Evolutionary conservation across 2,888 invertebrate species (phyloP).

Genomic region (Conus canariensis): DNA sequence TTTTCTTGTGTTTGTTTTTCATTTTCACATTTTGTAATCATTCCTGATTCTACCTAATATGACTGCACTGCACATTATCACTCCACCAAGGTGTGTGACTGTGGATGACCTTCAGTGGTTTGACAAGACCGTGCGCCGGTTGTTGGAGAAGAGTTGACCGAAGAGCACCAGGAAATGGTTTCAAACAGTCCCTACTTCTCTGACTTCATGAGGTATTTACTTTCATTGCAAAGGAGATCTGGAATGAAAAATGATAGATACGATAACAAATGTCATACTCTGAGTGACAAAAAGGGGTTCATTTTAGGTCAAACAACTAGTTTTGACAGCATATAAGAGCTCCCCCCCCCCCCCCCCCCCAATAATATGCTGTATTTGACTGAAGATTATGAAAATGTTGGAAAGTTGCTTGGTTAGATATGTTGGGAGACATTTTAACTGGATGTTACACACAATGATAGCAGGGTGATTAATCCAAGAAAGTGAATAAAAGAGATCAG

Average conservation of each 20-base stretch:
- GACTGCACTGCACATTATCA: slow-evolving; percentile 8
- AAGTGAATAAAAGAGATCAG: too few relatives aligned
- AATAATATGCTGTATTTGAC: too few relatives aligned
- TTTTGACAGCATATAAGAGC: too few relatives aligned
- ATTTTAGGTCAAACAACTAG: too few relatives aligned
- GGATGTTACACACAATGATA: too few relatives aligned
- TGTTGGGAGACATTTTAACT: too few relatives aligned
- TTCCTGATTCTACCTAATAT: neutral
- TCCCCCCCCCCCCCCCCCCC: too few relatives aligned
- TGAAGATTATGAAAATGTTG: too few relatives aligned
- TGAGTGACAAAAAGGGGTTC: too few relatives aligned
- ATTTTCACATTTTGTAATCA: neutral
- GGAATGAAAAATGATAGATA: neutral
- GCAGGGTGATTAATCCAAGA: too few relatives aligned
- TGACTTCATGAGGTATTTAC: slow-evolving; percentile 88
- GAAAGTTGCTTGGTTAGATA: too few relatives aligned
- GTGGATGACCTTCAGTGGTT: slow-evolving; percentile 72
- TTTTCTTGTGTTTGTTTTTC: neutral
- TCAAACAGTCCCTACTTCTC: slow-evolving; percentile 89
- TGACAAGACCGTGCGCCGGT: slow-evolving; percentile 82
- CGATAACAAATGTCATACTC: too few relatives aligned
- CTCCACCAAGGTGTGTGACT: slow-evolving; percentile 55
- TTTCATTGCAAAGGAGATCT: neutral
- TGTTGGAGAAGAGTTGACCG: slow-evolving; percentile 84
- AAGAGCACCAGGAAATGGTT: slow-evolving; percentile 82